A percentile compares a stretch with the other conserved stretches of the same genome.
These are phyloP conservation scores for Mormyrus iriodes DNA, from an alignment of 2,113 vertebrate species.

Conservation along the genomic window DNA sequence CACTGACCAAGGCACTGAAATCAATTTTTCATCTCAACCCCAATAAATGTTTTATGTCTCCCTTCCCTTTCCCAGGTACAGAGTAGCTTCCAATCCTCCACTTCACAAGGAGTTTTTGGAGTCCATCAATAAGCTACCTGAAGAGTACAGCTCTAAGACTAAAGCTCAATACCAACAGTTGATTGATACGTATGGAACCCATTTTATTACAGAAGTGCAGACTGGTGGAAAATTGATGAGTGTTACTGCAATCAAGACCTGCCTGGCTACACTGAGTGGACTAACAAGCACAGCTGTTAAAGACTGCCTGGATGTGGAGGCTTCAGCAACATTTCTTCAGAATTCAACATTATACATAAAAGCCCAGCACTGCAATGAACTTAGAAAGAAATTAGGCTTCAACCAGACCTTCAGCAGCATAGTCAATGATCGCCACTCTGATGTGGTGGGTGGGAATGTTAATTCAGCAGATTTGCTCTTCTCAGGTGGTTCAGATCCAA, in stretches of 20 bases:
- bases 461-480: constrained; percentile 36
- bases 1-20: background rate
- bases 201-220: constrained; percentile 39
- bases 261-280: constrained; percentile 34
- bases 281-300: constrained; percentile 37
- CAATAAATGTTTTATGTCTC: no score
- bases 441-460: constrained; percentile 36
- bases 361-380: background rate
- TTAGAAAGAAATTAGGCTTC: background rate
- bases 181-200: constrained; percentile 50
- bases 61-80: constrained; percentile 39
- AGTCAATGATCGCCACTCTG: constrained; percentile 40
- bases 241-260: constrained; percentile 44
- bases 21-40: background rate
- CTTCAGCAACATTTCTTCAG: constrained; percentile 10
- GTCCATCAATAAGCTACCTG: constrained; percentile 27
- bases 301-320: constrained; percentile 47
- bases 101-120: constrained; percentile 34
- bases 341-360: background rate
- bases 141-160: background rate
- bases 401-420: constrained; percentile 29
- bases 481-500: background rate
- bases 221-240: constrained; percentile 43
- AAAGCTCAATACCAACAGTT: constrained; percentile 18
- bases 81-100: constrained; percentile 27